These are phyloP conservation scores for Furcifer pardalis DNA, from an alignment of 2,797 vertebrate species.

Conservation along the genomic window DNA sequence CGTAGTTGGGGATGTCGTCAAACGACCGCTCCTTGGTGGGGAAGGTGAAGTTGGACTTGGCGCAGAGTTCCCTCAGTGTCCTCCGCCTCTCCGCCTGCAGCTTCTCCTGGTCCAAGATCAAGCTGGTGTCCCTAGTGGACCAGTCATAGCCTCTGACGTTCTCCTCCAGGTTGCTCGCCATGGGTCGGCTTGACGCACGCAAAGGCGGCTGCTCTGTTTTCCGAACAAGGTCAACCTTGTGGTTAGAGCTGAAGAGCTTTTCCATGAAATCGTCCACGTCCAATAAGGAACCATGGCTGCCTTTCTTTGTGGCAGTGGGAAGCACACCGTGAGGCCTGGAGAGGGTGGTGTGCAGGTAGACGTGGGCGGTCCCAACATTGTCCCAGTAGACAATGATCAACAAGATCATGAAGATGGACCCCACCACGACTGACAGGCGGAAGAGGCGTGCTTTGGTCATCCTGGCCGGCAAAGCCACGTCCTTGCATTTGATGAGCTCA, in stretches of 20 bases:
- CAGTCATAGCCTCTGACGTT: slow-evolving; percentile 88
- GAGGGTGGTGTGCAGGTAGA: slow-evolving; percentile 87
- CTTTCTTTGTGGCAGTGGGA: slow-evolving; percentile 59
- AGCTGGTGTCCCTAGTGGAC: slow-evolving; percentile 76
- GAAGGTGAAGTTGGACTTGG: slow-evolving; percentile 85
- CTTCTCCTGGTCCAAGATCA: slow-evolving; percentile 76
- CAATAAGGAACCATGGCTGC: slow-evolving; percentile 73
- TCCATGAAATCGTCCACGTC: slow-evolving; percentile 89
- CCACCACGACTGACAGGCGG: slow-evolving; percentile 88
- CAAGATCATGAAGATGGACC: slow-evolving; percentile 92
- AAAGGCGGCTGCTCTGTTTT: slow-evolving; percentile 57
- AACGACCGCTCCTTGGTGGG: slow-evolving; percentile 93
- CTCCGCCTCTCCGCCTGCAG: slow-evolving; percentile 83
- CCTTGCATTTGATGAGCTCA: slow-evolving; percentile 56
- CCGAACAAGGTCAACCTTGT: slow-evolving; percentile 31
- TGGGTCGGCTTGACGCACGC: slow-evolving; percentile 82
- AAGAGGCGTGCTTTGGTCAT: slow-evolving; percentile 93
- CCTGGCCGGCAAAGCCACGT: slow-evolving; percentile 57
- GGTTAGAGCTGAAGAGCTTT: slow-evolving; percentile 75
- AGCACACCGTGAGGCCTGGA: slow-evolving; percentile 80
- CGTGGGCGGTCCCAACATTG: slow-evolving; percentile 87
- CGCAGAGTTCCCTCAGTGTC: slow-evolving; percentile 84
- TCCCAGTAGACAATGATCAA: slow-evolving; percentile 98
- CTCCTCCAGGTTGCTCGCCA: slow-evolving; percentile 74
- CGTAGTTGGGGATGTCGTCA: slow-evolving; percentile 95